A percentile compares a stretch with the other conserved stretches of the same genome.
These are phyloP conservation scores for Spilogale gracilis DNA, from an alignment of 2,113 vertebrate genomes.

Conservation along the genomic window DNA sequence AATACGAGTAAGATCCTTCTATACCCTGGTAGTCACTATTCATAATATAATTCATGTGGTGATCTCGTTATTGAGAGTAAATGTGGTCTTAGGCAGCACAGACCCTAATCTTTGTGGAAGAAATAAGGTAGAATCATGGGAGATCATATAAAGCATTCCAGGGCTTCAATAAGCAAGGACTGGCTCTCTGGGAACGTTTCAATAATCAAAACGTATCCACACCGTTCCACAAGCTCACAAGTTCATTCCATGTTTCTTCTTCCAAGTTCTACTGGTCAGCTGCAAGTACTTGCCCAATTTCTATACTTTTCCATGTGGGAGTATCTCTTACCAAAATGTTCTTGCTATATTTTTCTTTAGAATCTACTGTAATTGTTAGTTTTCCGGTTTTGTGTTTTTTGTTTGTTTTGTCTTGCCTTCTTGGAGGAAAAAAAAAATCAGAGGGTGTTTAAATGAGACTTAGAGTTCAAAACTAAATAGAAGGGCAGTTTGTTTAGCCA, in stretches of 20 bases:
- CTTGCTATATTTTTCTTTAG: constrained; percentile 37
- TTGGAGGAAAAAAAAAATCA: background rate
- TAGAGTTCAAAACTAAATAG: constrained; percentile 41
- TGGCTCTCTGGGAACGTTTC: background rate
- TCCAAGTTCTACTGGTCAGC: background rate
- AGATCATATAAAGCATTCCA: background rate
- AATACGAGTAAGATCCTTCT: background rate
- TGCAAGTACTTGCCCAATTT: background rate
- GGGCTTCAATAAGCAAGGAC: background rate
- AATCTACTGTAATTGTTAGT: background rate
- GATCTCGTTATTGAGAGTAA: background rate
- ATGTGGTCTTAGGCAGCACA: background rate
- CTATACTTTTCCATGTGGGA: background rate
- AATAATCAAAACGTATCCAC: constrained; percentile 21
- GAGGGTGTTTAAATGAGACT: constrained; percentile 26
- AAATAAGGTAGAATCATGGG: background rate
- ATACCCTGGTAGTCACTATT: background rate
- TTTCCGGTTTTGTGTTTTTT: background rate
- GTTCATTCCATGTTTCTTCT: constrained; percentile 32
- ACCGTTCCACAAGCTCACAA: background rate
- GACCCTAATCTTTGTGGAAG: background rate
- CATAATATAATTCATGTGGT: background rate
- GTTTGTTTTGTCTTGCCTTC: background rate
- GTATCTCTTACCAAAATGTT: constrained; percentile 9
- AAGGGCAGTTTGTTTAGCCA: constrained; percentile 19